These are phyloP conservation scores for Typhlomys cinereus DNA, from an alignment of 2,113 vertebrate species.

Conservation along the genomic window DNA sequence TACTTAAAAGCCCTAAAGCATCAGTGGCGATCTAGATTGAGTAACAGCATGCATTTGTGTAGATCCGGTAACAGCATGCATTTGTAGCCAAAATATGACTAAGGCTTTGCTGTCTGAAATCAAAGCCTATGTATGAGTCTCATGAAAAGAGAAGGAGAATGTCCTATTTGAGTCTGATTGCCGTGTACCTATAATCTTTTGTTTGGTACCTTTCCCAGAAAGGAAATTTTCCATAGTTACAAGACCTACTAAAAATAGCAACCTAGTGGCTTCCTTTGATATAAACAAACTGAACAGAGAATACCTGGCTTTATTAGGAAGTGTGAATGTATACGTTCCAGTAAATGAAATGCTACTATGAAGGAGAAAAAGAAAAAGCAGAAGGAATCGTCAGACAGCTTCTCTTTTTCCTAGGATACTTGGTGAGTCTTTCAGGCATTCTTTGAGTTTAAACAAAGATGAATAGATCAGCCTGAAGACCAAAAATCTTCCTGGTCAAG, in stretches of 20 bases:
- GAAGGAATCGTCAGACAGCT: background rate
- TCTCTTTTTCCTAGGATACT: background rate
- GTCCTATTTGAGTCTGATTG: background rate
- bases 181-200: slow-evolving; percentile 5
- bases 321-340: background rate
- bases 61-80: slow-evolving; percentile 45
- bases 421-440: background rate
- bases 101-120: slow-evolving; percentile 1
- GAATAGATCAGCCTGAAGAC: slow-evolving; percentile 13
- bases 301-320: slow-evolving; percentile 71
- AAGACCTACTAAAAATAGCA: slow-evolving; percentile 70
- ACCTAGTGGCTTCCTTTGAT: slow-evolving; percentile 45
- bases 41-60: slow-evolving; percentile 2
- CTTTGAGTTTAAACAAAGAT: background rate
- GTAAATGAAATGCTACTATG: background rate
- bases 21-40: slow-evolving; percentile 44
- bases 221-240: slow-evolving; percentile 51
- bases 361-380: slow-evolving; percentile 4
- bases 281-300: slow-evolving; percentile 37
- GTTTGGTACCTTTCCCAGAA: slow-evolving; percentile 55
- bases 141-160: background rate
- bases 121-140: background rate
- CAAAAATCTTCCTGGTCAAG: background rate
- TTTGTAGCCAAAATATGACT: slow-evolving; percentile 4
- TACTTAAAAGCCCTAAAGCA: slow-evolving; percentile 56